A percentile compares a stretch with the other conserved stretches of the same genome.
Evolutionary conservation across 2,797 vertebrate species (phyloP).

Genomic region (Oreochromis mossambicus): DNA sequence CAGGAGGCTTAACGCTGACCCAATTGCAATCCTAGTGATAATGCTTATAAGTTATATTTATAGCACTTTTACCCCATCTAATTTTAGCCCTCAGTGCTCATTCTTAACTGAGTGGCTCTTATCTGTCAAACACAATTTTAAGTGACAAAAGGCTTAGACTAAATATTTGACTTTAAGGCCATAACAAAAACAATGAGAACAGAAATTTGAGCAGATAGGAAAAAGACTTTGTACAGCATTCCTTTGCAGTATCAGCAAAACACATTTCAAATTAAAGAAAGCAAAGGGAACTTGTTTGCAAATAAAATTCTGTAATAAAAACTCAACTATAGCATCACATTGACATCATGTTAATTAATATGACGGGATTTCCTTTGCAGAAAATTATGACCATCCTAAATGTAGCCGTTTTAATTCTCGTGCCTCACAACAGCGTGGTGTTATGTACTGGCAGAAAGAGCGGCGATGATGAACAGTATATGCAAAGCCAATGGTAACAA

Average conservation of each 20-base stretch:
- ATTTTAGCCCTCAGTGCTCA: conserved; percentile 19
- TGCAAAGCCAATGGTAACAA: neutral
- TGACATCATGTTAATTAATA: neutral
- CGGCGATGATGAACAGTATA: neutral
- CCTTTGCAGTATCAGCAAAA: fast-evolving
- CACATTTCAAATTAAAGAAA: neutral
- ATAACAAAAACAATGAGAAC: neutral
- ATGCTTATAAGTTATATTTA: conserved; percentile 46
- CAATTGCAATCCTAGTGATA: conserved; percentile 36
- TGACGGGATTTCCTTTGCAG: neutral
- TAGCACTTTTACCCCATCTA: conserved; percentile 17
- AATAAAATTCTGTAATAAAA: neutral
- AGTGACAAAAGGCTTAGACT: neutral
- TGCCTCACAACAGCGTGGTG: neutral
- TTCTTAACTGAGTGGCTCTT: conserved; percentile 12
- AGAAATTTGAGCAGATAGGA: neutral
- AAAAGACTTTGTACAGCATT: neutral
- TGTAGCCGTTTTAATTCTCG: neutral
- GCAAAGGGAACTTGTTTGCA: neutral
- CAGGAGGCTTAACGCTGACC: conserved; percentile 53
- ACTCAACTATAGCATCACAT: neutral
- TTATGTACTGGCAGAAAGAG: neutral
- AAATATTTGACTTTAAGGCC: neutral
- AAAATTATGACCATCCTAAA: neutral
- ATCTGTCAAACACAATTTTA: conserved; percentile 1